Evolutionary conservation across 1,140 invertebrate species (phyloP), one percentile per base, ranked within the genome.

Genomic region (Sitophilus oryzae): DNA sequence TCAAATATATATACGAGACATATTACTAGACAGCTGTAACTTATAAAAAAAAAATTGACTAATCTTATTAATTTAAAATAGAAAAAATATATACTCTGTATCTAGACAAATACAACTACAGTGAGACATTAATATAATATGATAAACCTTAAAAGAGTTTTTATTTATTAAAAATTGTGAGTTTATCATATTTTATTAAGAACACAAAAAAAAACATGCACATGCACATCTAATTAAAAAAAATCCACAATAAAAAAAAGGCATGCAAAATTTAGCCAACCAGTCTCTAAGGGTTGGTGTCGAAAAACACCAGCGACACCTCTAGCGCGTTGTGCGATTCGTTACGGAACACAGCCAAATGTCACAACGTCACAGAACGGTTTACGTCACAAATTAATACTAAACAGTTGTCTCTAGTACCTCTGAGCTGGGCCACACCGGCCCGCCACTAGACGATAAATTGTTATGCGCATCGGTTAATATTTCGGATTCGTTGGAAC

Each of bases 401-500:
- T 64, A 73, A 63, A 73, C 71, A 58, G 71, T 73, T 38, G 71
- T 73, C 68, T 73, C 71, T 51, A 73, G 58, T 72, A 73, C 71
- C 71, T 73, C 71, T 67, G 52, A 41, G 37, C 44, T 48, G 15
- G 52, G 37, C 44, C 52, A 55, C 9, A 48, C 41, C 9, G 45
- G 15, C 22, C 36, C 52, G 3, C 44, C 52, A 42, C 35, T 34
- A 48, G 52, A 20, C 9, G 18, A 36, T 14, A 53, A 37, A 23
- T 38, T 20, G 22, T 48, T 55, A 19, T 34, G 34, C 16, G 41
- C 11, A 8, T 47, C 45, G 16, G 23, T 34, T 5, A 22, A 38
- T 2, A 54, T 54, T 54, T 54, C 43, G 22, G 79, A 80, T 49
- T 81, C 80, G 22, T 79, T 79, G 3, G 79, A 79, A 59, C 79